Evolutionary conservation across 2,888 invertebrate genomes (phyloP), one percentile per base, ranked within the genome.

Genomic region (Adela reaumurella): DNA sequence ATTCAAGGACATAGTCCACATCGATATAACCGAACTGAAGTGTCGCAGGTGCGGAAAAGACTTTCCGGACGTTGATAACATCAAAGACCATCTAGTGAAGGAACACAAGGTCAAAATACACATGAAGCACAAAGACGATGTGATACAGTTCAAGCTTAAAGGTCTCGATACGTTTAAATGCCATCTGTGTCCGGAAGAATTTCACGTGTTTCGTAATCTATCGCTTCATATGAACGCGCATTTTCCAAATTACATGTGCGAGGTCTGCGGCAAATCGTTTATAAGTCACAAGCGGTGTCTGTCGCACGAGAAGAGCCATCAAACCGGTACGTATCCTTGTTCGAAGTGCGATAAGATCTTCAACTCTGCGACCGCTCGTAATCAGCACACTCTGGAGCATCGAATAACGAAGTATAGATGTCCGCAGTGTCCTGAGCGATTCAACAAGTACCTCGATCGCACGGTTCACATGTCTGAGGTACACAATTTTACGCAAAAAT

Each of bases 161-260:
- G 56, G 55, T 1, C 55, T 54, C n/a, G n/a, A n/a, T n/a, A n/a
- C n/a, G 74, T 65, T 46, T 52, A n/a, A 24, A 8, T 24, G 24
- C 8, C 24, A 24, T 8, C 4, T 24, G 4, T 24, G 17, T 54
- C 50, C 4, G 3, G 17, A 45, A 19, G 19, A 16, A 5, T 45
- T 17, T 19, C 45, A 19, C 45, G 19, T 17, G 5, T 16, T 45
- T 10, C 45, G 19, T 19, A 59, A 58, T 29, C 48, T 61, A 0
- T 56, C 57, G 0, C 45, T 55, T 3, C 70, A 70, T 49, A 68
- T 69, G 60, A 69, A 67, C 46, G 64, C 65, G 17, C 67, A 69
- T 50, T 63, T 60, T 29, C 58, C 57, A 1, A 53, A 59, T 24
- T 63, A 63, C 43, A 62, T 65, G 45, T 70, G 69, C 49, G 55